Base-by-base conservation (phyloP, 2,113 vertebrate species). In the Malaclemys terrapin region DNA sequence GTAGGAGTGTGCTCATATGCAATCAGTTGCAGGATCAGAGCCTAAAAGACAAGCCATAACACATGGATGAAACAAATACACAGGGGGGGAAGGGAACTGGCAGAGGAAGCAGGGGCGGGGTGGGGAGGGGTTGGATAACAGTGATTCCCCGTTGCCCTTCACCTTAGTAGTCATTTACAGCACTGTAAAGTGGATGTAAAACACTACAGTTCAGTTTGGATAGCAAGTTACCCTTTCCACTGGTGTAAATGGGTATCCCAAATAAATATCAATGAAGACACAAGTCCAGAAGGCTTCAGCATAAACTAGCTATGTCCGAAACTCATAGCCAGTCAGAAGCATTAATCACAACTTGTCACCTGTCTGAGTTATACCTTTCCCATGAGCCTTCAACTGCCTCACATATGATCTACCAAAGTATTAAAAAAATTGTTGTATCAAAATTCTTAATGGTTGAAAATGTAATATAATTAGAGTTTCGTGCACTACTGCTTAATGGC, bases 11-110 rank as follows among this genome's bases (percentile, higher is more conserved):
- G 84, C 54, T 91, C 92, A 90, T 7, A 47, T 72, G 45, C 80
- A 94, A 96, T 95, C 94, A 92, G 19, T 80, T 20, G 0, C 53
- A 79, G 85, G 91, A 93, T 79, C 47, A 50, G n/a, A 89, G n/a
- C 72, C 75, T 69, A 89, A 90, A 78, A 45, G 82, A 19, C 12
- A 92, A 85, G 62, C 45, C 78, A 91, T 0, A 0, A 16, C 59
- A 90, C 35, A n/a, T 82, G 85, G 93, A 89, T 80, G 20, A 94
- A 94, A 94, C 76, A 89, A 93, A 82, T 12, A 65, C 31, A 56
- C 31, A 56, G 22, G 45, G 65, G 13, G 13, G 75, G 50, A 92
- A 59, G 0, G 86, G 52, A 93, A 94, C 29, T 56, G 25, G 13
- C 47, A 92, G 75, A 82, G 38, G 25, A 45, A 82, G 88, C 42